phyloP scores from a whole-genome alignment of 1,140 invertebrate genomes.

The Nylanderia fulva region DNA sequence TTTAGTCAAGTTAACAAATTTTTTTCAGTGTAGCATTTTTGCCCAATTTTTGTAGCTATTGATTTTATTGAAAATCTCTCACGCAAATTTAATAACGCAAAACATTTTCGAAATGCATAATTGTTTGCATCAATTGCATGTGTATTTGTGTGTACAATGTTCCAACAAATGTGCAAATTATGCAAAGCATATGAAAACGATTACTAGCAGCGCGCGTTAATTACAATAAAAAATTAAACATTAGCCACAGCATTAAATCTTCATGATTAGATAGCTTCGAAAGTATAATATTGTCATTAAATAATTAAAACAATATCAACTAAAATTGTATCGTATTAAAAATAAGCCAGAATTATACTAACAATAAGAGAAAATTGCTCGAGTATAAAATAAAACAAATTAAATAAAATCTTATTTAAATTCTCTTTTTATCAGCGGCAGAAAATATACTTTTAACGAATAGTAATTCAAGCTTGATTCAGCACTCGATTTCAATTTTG shows the following conservation, averaged over 20 bases:
- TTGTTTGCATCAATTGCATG: neutral
- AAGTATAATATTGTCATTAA: neutral
- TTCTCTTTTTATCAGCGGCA: neutral
- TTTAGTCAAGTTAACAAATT: too few relatives aligned
- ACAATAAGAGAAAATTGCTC: neutral
- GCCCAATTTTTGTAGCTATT: neutral
- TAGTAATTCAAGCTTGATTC: slow-evolving; percentile 15
- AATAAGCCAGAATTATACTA: neutral
- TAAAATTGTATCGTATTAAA: neutral
- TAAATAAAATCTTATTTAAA: neutral
- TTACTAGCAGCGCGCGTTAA: slow-evolving; percentile 13
- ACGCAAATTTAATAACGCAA: slow-evolving; percentile 32
- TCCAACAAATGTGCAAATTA: slow-evolving; percentile 8
- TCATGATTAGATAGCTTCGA: neutral
- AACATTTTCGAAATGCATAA: slow-evolving; percentile 24
- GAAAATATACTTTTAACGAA: neutral
- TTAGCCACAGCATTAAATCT: neutral
- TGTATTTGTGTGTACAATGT: neutral
- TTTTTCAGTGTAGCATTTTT: too few relatives aligned
- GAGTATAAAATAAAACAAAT: neutral
- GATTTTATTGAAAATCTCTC: slow-evolving; percentile 41
- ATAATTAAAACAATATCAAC: slow-evolving; percentile 9
- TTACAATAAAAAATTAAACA: slow-evolving; percentile 13
- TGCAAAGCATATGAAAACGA: slow-evolving; percentile 6
- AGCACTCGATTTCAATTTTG: slow-evolving; percentile 7